phyloP scores from a whole-genome alignment of 2,888 invertebrate genomes.

The Scaptomyza parva region DNA sequence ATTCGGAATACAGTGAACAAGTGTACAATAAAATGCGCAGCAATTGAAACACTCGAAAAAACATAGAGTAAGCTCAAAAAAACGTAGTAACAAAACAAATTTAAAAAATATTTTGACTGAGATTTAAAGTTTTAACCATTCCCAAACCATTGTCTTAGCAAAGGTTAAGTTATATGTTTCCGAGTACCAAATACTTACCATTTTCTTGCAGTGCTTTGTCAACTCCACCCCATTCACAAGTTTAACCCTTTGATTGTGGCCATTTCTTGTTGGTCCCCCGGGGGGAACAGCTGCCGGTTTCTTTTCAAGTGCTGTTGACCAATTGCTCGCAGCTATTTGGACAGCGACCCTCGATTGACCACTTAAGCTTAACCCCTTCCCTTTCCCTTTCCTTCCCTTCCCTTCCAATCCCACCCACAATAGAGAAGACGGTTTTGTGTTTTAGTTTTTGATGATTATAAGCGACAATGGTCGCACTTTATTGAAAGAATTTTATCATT shows the following conservation, averaged over 20 bases:
- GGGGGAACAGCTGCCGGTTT: constrained; percentile 22
- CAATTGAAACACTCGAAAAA: constrained; percentile 16
- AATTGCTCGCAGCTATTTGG: constrained; percentile 22
- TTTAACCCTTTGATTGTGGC: constrained; percentile 36
- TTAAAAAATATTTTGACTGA: too few relatives aligned
- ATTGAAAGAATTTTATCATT: constrained; percentile 75
- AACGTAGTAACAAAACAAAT: too few relatives aligned
- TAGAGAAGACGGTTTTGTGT: constrained; percentile 11
- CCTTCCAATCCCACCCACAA: neutral
- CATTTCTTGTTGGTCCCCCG: constrained; percentile 14
- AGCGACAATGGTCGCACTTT: constrained; percentile 82
- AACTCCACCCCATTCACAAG: constrained; percentile 3
- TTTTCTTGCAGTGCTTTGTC: neutral
- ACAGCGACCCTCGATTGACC: constrained; percentile 8
- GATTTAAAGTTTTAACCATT: too few relatives aligned
- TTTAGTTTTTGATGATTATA: constrained; percentile 78
- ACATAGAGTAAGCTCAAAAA: too few relatives aligned
- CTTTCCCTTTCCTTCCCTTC: too few relatives aligned
- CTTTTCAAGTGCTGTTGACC: constrained; percentile 19
- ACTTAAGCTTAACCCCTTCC: constrained; percentile 2
- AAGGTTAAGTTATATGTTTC: too few relatives aligned
- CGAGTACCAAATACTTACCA: neutral
- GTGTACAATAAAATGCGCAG: constrained; percentile 46
- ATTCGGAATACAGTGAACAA: constrained; percentile 7
- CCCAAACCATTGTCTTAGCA: too few relatives aligned